Evolutionary conservation across 2,888 invertebrate genomes (phyloP), one percentile per base, ranked within the genome.

Genomic region (Trimorus sp.): DNA sequence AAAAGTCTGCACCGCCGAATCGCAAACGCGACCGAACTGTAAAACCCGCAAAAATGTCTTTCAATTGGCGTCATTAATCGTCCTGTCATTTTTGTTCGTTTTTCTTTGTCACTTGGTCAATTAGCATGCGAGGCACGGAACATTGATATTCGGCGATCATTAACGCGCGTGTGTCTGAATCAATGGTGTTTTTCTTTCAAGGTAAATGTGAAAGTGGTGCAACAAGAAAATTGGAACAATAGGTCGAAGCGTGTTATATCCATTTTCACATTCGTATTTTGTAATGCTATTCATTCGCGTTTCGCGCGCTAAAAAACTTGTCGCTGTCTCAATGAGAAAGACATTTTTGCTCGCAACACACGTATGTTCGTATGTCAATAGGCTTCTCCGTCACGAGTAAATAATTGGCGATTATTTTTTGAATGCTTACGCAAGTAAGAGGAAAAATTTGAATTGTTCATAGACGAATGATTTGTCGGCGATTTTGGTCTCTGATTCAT

Each of bases 191-290:
- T 45, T 73, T 68, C 37, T 40, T 74, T 70, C 80, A 76, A 81
- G 76, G 81, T 81, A 49, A 37, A 76, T 68, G 81, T 81, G 81
- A 81, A 81, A 81, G 81, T 81, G 58, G 15, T 66, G 76, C 51
- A 66, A 58, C 65, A 76, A 80, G 70, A 75, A 71, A 80, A 80
- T 80, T 76, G 48, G 80, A 71, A 80, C 80, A 80, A 81, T 81
- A 71, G 76, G 62, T 16, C 54, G 16, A 48, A 76, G 60, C 76
- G 76, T 76, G 58, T 76, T 71, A 66, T 76, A 58, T 62, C 38
- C 60, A 76, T 75, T 81, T 71, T 76, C 76, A 62, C 80, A 81
- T 81, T 76, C 38, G 68, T 62, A 76, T 81, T 81, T 81, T 81
- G 80, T 81, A 81, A 76, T 69, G 60, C 70, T 63, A 70, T 71